Base-by-base conservation (phyloP, 1,140 invertebrate species). In the Saccostrea glomerata region DNA sequence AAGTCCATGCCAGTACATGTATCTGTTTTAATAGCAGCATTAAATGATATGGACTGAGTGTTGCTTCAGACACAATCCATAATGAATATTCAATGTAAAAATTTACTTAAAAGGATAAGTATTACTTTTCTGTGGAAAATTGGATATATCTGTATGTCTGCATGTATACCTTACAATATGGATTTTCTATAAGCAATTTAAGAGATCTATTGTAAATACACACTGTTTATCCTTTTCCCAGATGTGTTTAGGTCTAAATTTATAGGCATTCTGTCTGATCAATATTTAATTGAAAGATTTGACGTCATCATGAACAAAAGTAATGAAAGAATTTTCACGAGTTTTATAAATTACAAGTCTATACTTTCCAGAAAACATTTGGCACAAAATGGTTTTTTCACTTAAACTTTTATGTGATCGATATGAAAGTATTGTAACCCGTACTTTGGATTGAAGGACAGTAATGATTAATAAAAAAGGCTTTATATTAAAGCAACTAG, bases 281-380 rank as follows among this genome's bases (percentile, higher is more conserved):
- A 77, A 77, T 77, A 30, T 77, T 36, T 30, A 77, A 36, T 77
- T 77, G 70, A 77, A 77, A 77, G 23, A 77, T 77, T 77, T 77
- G 70, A 77, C 70, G 70, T 77, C 70, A 77, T 77, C 25, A 77
- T 30, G 13, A 11, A 77, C 70, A 30, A 30, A 30, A 77, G 13
- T 77, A 30, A 36, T 30, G 25, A 23, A 77, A 13, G 58, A 20
- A 63, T 63, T 63, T 20, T 63, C 17, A 20, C 17, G 58, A 63
- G n/a, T 63, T 63, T 63, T 63, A 63, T 63, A 17, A 63, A 20
- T 63, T 63, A 63, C 58, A 63, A 63, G 58, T 63, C 47, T 47
- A 3, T 63, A 63, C 58, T 63, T 20, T 20, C 15, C 58, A 63
- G 7, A 63, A n/a, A 47, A 47, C 47, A 47, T 47, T 47, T 47